A percentile compares a stretch with the other conserved stretches of the same genome.
phyloP scores from a whole-genome alignment of 2,797 vertebrate genomes.

The Balearica regulorum region DNA sequence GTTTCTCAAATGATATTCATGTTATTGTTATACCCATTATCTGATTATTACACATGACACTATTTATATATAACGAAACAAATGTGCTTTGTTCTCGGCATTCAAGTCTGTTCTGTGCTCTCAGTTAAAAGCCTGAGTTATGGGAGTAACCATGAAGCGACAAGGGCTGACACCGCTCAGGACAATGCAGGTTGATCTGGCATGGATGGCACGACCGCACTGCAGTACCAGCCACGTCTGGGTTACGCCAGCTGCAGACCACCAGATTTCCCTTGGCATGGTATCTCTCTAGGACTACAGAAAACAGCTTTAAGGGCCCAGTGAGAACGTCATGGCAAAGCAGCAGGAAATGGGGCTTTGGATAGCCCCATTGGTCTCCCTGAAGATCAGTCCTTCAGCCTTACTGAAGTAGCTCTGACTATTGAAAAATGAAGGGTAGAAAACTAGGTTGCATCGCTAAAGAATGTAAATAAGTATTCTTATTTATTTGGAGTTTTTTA shows the following conservation, averaged over 20 bases:
- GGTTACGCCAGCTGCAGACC: background rate
- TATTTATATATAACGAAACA: constrained; percentile 1
- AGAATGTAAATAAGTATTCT: background rate
- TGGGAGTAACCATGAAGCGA: fast-evolving
- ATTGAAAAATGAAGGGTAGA: background rate
- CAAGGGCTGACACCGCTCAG: background rate
- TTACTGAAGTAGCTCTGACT: background rate
- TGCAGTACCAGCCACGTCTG: background rate
- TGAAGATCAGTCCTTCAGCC: background rate
- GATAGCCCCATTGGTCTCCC: background rate
- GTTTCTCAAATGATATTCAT: background rate
- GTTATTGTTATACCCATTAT: background rate
- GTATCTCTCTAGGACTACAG: background rate
- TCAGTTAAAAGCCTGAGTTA: background rate
- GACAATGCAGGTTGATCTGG: background rate
- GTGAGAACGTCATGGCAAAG: background rate
- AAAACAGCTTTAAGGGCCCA: background rate
- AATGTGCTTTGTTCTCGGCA: background rate
- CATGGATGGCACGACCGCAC: fast-evolving
- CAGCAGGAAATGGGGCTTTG: background rate
- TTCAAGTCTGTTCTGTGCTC: background rate
- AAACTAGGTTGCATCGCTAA: background rate
- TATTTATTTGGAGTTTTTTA: background rate
- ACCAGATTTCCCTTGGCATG: background rate
- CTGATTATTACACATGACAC: background rate